These are phyloP conservation scores for Periophthalmodon schlosseri DNA, from an alignment of 2,113 vertebrate genomes.

Conservation along the genomic window DNA sequence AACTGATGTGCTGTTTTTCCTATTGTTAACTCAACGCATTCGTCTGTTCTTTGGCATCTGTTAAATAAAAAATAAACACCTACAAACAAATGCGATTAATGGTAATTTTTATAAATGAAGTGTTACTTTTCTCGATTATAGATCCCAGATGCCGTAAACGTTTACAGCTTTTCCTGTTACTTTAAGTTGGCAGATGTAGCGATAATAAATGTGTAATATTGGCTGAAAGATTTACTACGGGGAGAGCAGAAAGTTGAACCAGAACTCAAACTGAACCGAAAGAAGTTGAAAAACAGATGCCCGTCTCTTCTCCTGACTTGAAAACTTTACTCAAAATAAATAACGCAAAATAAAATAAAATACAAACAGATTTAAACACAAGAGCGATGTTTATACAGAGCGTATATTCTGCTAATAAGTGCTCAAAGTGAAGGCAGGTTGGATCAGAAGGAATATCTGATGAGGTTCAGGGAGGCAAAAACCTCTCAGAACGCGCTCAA, in stretches of 20 bases:
- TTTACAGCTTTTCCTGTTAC: constrained; percentile 14
- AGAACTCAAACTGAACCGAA: constrained; percentile 23
- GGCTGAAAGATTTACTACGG: constrained; percentile 26
- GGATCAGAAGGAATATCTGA: constrained; percentile 8
- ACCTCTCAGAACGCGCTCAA: not conserved
- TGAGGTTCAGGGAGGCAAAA: not conserved
- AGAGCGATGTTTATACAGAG: constrained; percentile 2
- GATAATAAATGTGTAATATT: constrained; percentile 22
- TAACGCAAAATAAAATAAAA: not conserved
- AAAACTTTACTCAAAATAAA: constrained; percentile 5
- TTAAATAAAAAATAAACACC: constrained; percentile 8
- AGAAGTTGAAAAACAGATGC: constrained; percentile 27
- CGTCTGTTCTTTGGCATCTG: not conserved
- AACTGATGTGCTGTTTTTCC: not conserved
- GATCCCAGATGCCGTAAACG: constrained; percentile 32
- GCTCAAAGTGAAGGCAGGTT: constrained; percentile 2
- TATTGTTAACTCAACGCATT: not conserved
- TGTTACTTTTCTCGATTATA: constrained; percentile 37
- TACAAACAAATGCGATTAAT: constrained; percentile 17
- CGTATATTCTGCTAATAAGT: constrained; percentile 10
- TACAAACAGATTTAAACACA: not conserved
- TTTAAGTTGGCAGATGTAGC: constrained; percentile 36
- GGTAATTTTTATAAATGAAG: constrained; percentile 25
- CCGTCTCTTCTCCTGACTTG: constrained; percentile 17
- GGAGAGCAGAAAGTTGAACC: constrained; percentile 12